A percentile compares a stretch with the other conserved stretches of the same genome.
Conservation (phyloP, 2,888 invertebrate species). For the Iphiclides podalirius region DNA sequence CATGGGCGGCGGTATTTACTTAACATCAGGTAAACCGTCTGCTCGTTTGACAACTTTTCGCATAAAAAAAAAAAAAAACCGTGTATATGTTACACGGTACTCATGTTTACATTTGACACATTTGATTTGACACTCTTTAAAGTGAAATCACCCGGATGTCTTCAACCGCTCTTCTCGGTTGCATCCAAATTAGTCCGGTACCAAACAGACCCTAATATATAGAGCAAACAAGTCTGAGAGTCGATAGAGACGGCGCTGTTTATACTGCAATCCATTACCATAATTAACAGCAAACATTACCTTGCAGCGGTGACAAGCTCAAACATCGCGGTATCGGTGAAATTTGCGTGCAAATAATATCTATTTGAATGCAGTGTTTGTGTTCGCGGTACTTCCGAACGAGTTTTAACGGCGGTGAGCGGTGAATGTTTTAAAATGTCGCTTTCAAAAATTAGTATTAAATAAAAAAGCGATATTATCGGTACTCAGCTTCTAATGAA, state of each 20-base stretch:
- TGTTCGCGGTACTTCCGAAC: constrained; percentile 15
- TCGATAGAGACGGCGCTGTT: constrained; percentile 31
- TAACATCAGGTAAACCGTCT: too few species aligned
- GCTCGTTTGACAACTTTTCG: too few species aligned
- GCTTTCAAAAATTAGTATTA: constrained; percentile 23
- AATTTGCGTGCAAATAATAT: constrained; percentile 62
- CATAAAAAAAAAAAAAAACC: too few species aligned
- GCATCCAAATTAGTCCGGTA: constrained; percentile 24
- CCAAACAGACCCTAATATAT: constrained; percentile 37
- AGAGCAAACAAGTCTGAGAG: constrained; percentile 38
- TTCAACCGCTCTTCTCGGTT: too few species aligned
- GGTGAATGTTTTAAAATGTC: constrained; percentile 30
- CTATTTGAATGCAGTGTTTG: constrained; percentile 30
- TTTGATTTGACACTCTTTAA: too few species aligned
- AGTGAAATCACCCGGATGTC: too few species aligned
- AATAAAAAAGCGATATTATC: neutral
- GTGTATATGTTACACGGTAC: too few species aligned
- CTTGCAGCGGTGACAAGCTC: constrained; percentile 57
- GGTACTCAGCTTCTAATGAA: neutral
- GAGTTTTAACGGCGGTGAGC: constrained; percentile 13
- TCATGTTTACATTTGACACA: too few species aligned
- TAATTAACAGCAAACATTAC: constrained; percentile 70
- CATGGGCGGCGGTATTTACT: too few species aligned
- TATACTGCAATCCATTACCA: constrained; percentile 62
- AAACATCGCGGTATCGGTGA: constrained; percentile 56